Evolutionary conservation across 2,113 vertebrate species (phyloP), one percentile per base, ranked within the genome.

Genomic region (Ceratotherium simum): DNA sequence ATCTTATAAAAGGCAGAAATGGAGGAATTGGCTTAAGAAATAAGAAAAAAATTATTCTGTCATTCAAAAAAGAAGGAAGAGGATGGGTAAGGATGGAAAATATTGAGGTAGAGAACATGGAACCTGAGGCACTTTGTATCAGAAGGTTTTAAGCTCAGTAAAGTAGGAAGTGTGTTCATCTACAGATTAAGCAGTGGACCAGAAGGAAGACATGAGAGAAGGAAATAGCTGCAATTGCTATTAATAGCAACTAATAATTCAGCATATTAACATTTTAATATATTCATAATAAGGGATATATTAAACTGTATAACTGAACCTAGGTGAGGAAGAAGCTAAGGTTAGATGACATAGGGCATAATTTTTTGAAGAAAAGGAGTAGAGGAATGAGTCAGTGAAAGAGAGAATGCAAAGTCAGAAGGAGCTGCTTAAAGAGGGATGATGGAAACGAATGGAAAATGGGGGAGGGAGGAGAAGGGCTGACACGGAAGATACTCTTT

Each of bases 401-500:
- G 33, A 85, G 33, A 85, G 27, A 67, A 80, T 16, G 12, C 6
- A 25, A 79, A 42, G 39, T 8, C 42, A 23, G n/a, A 67, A 29
- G 3, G 56, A 64, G 29, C 5, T 81, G 16, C 70, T 29, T 75
- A n/a, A 70, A 78, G 23, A 17, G 8, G 25, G 17, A 4, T n/a
- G 21, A 21, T 46, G 42, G 33, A 94, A 70, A 78, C 9, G 8
- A 91, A 42, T 17, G 8, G 17, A 46, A 60, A 46, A 11, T 25
- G 36, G 20, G 8, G 29, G 39, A 39, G 8, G 10, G 27, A 5
- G 39, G 12, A 8, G 36, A 62, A 84, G 13, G 67, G 21, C 20
- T 51, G n/a, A 60, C 1, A 2, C 8, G 21, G n/a, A 73, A 82
- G 1, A 11, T 2, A 16, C 2, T 21, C 58, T 10, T 13, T 23